Percentiles rank a stretch among this genome's conserved stretches.
phyloP scores from a whole-genome alignment of 2,797 vertebrate genomes.

The Chiroxiphia lanceolata region DNA sequence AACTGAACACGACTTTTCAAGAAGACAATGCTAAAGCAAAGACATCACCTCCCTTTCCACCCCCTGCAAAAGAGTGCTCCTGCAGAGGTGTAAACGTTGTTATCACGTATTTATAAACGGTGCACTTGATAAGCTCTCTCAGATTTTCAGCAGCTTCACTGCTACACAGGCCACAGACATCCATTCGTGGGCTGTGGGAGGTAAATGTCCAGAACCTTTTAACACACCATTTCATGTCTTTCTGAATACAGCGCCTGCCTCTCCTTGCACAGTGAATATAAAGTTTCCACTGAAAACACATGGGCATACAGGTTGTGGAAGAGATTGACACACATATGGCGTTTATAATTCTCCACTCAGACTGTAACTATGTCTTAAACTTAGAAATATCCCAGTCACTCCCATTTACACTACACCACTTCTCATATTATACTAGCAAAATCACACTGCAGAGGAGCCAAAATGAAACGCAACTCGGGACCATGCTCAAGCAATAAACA shows the following conservation, averaged over 20 bases:
- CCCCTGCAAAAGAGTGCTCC: conserved; percentile 17
- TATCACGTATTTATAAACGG: conserved; percentile 63
- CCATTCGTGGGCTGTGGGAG: background rate
- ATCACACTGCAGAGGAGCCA: background rate
- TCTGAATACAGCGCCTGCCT: background rate
- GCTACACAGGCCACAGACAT: conserved; percentile 1
- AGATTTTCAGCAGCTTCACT: conserved; percentile 32
- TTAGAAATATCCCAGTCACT: background rate
- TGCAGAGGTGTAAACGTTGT: conserved; percentile 55
- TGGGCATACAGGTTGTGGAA: background rate
- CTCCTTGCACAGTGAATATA: background rate
- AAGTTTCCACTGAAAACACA: background rate
- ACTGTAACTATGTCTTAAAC: background rate
- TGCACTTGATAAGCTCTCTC: conserved; percentile 14
- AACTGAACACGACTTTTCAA: conserved; percentile 60
- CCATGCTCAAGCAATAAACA: background rate
- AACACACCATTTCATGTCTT: background rate
- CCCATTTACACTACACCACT: background rate
- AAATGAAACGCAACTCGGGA: background rate
- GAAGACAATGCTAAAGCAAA: conserved; percentile 52
- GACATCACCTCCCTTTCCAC: background rate
- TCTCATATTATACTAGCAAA: background rate
- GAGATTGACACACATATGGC: background rate
- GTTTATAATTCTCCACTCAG: background rate
- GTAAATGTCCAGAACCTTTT: background rate